Evolutionary conservation across 2,113 vertebrate species (phyloP).

Genomic region (Myanophis thanlyinensis): DNA sequence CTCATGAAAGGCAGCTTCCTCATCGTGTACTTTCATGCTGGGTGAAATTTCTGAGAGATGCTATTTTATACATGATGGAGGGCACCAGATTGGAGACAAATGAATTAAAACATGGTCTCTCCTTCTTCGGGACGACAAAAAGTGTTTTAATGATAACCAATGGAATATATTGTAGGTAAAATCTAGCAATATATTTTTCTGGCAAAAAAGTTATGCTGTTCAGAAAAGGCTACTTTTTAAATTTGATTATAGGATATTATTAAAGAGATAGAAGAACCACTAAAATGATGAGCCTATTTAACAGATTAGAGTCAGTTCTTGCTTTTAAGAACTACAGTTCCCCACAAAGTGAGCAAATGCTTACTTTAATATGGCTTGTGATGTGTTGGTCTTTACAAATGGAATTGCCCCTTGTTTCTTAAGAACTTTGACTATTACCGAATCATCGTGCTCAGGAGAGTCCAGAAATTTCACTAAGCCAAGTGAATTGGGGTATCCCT

Average conservation of each 20-base stretch:
- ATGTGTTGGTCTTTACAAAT: slow-evolving; percentile 88
- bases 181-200: neutral
- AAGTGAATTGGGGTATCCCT: slow-evolving; percentile 79
- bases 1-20: neutral
- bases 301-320: neutral
- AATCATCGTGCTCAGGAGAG: slow-evolving; percentile 67
- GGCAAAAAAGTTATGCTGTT: neutral
- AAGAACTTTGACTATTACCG: slow-evolving; percentile 82
- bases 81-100: neutral
- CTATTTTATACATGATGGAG: neutral
- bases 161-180: neutral
- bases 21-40: neutral
- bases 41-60: neutral
- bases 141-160: neutral
- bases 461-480: slow-evolving; percentile 75
- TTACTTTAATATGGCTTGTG: slow-evolving; percentile 84
- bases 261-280: neutral
- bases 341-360: fast-evolving
- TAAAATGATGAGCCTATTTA: neutral
- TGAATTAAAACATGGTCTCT: neutral
- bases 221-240: neutral
- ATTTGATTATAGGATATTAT: neutral
- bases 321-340: neutral
- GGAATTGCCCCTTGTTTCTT: slow-evolving; percentile 88
- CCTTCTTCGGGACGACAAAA: neutral